Percentiles rank a stretch among this genome's conserved stretches.
Conservation (phyloP, 2,888 invertebrate species). For the Lydus trimaculatus region DNA sequence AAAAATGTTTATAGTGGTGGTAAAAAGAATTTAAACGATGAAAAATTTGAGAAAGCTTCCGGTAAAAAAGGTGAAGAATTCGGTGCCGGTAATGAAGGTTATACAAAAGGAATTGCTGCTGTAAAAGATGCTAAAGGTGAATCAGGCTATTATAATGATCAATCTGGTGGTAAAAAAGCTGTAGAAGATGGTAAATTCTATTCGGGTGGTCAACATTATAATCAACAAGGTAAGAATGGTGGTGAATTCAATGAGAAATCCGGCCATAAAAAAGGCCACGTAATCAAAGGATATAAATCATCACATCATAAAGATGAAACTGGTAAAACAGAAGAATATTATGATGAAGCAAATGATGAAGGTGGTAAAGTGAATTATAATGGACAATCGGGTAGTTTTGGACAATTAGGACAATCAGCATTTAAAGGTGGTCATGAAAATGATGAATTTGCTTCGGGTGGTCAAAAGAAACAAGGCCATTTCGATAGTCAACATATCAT, state of each 20-base stretch:
- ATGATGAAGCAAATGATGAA: conserved; percentile 71
- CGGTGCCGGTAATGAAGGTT: conserved; percentile 67
- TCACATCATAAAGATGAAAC: conserved; percentile 73
- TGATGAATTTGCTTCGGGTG: conserved; percentile 65
- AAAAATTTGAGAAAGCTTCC: conserved; percentile 64
- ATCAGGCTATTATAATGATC: conserved; percentile 65
- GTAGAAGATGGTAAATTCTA: conserved; percentile 68
- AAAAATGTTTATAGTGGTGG: conserved; percentile 66
- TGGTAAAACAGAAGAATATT: conserved; percentile 71
- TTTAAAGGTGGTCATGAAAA: conserved; percentile 70
- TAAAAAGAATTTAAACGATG: conserved; percentile 66
- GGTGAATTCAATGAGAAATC: conserved; percentile 65
- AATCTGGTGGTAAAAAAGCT: conserved; percentile 67
- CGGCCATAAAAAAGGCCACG: conserved; percentile 71
- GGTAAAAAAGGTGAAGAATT: conserved; percentile 66
- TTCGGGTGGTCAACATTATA: conserved; percentile 66
- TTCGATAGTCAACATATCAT: conserved; percentile 65
- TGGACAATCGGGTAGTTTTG: conserved; percentile 67
- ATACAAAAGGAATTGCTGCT: conserved; percentile 63
- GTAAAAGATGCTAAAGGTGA: conserved; percentile 58
- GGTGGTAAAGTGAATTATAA: conserved; percentile 67
- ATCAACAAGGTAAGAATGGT: conserved; percentile 68
- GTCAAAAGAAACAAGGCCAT: conserved; percentile 68
- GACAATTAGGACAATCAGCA: conserved; percentile 65
- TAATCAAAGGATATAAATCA: conserved; percentile 71